A percentile compares a stretch with the other conserved stretches of the same genome.
Evolutionary conservation across 2,797 vertebrate genomes (phyloP).

Genomic region (Muscicapa striata): DNA sequence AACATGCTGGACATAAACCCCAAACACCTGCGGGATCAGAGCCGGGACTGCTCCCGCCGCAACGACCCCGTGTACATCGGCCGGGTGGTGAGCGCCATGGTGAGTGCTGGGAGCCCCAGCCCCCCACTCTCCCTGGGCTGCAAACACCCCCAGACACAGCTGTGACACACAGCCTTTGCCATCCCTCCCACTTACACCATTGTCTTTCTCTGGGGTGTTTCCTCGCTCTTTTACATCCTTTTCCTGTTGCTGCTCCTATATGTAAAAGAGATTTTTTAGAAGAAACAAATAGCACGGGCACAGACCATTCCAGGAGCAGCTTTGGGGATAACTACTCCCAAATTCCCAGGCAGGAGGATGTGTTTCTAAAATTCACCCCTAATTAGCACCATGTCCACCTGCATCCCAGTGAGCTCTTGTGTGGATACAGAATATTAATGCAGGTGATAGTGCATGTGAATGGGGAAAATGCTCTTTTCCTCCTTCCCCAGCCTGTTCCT

Average conservation of each 20-base stretch:
- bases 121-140: background rate
- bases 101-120: conserved; percentile 62
- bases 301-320: background rate
- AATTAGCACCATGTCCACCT: accelerated
- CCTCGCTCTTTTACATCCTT: background rate
- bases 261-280: background rate
- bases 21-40: conserved; percentile 82
- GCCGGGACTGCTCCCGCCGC: conserved; percentile 87
- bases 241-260: background rate
- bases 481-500: background rate
- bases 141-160: background rate
- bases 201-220: background rate
- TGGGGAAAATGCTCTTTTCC: background rate
- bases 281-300: background rate
- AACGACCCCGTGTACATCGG: conserved; percentile 88
- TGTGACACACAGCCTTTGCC: background rate
- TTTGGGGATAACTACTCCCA: background rate
- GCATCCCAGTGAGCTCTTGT: background rate
- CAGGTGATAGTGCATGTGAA: accelerated
- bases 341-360: background rate
- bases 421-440: background rate
- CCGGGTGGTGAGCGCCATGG: conserved; percentile 94
- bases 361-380: background rate
- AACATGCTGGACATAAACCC: conserved; percentile 88
- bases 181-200: background rate